Percentiles rank a stretch among this genome's conserved stretches.
Evolutionary conservation across 2,888 invertebrate genomes (phyloP).

Genomic region (Barypeithes pellucidus): DNA sequence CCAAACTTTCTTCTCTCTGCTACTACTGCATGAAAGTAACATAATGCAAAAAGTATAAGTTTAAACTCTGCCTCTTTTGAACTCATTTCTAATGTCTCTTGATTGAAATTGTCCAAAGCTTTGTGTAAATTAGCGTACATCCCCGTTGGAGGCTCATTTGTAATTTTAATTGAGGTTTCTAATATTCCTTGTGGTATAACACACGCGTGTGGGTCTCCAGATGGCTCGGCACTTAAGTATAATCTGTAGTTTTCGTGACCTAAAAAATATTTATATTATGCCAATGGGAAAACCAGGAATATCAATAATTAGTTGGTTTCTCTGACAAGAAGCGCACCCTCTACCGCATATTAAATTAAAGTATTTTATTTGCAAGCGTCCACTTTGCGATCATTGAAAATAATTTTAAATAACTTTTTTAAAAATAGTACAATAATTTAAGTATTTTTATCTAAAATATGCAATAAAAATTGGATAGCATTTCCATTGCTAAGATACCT

Average conservation of each 20-base stretch:
- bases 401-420: no score
- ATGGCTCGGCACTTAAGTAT: slow-evolving; percentile 92
- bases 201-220: slow-evolving; percentile 77
- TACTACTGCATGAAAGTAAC: slow-evolving; percentile 96
- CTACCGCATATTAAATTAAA: no score
- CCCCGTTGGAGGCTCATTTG: slow-evolving; percentile 96
- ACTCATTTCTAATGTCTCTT: slow-evolving; percentile 94
- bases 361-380: no score
- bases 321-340: no score
- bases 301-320: no score
- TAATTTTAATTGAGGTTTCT: slow-evolving; percentile 95
- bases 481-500: neutral
- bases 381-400: no score
- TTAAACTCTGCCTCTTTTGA: slow-evolving; percentile 95
- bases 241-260: slow-evolving; percentile 77
- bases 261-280: no score
- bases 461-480: no score
- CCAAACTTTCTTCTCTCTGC: slow-evolving; percentile 95
- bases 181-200: slow-evolving; percentile 89
- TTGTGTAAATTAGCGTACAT: slow-evolving; percentile 96
- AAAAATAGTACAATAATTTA: no score
- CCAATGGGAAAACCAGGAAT: no score
- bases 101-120: slow-evolving; percentile 92
- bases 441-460: no score
- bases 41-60: slow-evolving; percentile 88